A percentile compares a stretch with the other conserved stretches of the same genome.
phyloP scores from a whole-genome alignment of 2,797 vertebrate species.

The Sciurus carolinensis region DNA sequence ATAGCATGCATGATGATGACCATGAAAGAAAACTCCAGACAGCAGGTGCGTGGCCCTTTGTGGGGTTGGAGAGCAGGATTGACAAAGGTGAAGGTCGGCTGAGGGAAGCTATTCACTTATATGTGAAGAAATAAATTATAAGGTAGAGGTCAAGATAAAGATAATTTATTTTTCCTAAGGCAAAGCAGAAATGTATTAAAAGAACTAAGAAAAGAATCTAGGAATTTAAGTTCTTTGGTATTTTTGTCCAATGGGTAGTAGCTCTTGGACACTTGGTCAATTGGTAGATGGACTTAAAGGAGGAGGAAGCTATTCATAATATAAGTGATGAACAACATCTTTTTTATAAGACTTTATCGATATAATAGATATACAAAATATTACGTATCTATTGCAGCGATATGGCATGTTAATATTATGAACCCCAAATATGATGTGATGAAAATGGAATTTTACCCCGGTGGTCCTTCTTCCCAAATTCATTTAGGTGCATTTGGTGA shows the following conservation, averaged over 20 bases:
- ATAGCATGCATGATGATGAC: not conserved
- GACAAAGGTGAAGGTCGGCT: not conserved
- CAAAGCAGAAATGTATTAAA: not conserved
- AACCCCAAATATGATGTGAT: too few relatives aligned
- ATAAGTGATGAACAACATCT: not conserved
- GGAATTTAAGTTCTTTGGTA: conserved; percentile 8
- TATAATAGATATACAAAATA: not conserved
- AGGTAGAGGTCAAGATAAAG: not conserved
- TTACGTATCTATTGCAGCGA: not conserved
- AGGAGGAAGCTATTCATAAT: not conserved
- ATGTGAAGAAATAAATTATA: not conserved
- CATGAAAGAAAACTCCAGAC: not conserved
- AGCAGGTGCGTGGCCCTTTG: too few relatives aligned
- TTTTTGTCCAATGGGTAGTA: not conserved
- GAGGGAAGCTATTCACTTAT: not conserved
- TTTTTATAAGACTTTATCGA: not conserved
- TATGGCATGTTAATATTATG: too few relatives aligned
- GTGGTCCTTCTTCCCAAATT: too few relatives aligned
- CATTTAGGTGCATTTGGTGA: not conserved
- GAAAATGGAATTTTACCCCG: too few relatives aligned
- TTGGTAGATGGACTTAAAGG: not conserved
- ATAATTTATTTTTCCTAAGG: not conserved
- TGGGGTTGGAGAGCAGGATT: not conserved
- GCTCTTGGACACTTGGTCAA: not conserved
- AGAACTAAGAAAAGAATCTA: not conserved